Evolutionary conservation across 1,140 invertebrate species (phyloP).

Genomic region (Lasioglossum albipes): DNA sequence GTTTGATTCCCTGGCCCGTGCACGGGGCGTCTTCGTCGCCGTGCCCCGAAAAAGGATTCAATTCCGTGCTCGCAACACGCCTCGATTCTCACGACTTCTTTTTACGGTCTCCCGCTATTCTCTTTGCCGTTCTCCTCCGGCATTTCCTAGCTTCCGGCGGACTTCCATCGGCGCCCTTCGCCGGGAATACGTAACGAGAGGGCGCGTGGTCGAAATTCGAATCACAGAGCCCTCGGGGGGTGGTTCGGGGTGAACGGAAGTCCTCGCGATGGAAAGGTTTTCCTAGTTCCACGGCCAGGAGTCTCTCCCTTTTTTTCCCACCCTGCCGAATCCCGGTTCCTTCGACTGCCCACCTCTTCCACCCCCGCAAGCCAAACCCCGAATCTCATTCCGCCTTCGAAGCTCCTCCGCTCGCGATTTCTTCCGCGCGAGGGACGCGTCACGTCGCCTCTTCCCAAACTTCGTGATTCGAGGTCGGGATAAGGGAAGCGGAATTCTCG

Average conservation of each 20-base stretch:
- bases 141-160: slow-evolving; percentile 37
- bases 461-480: slow-evolving; percentile 5
- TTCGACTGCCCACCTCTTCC: background rate
- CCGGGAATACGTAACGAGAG: slow-evolving; percentile 57
- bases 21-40: background rate
- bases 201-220: slow-evolving; percentile 58
- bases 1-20: slow-evolving; percentile 48
- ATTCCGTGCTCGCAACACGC: slow-evolving; percentile 67
- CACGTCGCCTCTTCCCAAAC: background rate
- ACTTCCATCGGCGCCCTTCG: slow-evolving; percentile 35
- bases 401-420: background rate
- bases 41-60: slow-evolving; percentile 64
- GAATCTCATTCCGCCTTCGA: slow-evolving; percentile 7
- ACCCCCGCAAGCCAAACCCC: background rate
- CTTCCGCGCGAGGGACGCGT: slow-evolving; percentile 16
- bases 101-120: slow-evolving; percentile 57
- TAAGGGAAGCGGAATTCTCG: slow-evolving; percentile 10
- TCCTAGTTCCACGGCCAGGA: slow-evolving; percentile 4
- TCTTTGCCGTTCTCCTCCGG: slow-evolving; percentile 43
- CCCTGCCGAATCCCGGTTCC: background rate
- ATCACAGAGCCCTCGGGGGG: slow-evolving; percentile 32
- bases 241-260: slow-evolving; percentile 17
- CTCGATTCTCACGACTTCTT: slow-evolving; percentile 71
- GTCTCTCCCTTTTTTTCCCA: no score
- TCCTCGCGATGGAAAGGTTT: slow-evolving; percentile 45